A percentile compares a stretch with the other conserved stretches of the same genome.
phyloP scores from a whole-genome alignment of 2,113 vertebrate species.

The Corvus moneduloides region DNA sequence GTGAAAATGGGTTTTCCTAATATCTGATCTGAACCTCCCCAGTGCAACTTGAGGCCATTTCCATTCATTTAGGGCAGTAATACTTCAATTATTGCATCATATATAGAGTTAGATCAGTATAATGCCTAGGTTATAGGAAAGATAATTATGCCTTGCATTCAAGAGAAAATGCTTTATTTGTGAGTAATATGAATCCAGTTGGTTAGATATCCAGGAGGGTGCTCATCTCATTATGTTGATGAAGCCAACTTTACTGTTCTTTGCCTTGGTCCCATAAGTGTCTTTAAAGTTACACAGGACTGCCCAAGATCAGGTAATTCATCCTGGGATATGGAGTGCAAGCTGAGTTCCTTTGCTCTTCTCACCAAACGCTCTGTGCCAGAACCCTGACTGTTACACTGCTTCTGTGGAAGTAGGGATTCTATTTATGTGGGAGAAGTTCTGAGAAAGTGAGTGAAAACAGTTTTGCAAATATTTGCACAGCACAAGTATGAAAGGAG shows the following conservation, averaged over 20 bases:
- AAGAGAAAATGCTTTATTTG: not conserved
- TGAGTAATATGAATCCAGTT: not conserved
- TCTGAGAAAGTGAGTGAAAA: constrained; percentile 22
- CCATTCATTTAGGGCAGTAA: not conserved
- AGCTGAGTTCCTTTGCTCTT: not conserved
- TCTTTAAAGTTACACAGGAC: not conserved
- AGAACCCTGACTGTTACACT: not conserved
- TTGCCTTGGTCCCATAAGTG: fast-evolving
- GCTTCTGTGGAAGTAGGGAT: not conserved
- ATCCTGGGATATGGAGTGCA: not conserved
- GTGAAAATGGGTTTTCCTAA: not conserved
- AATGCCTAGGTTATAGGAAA: not conserved
- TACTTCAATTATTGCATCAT: not conserved
- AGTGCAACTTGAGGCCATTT: too few species aligned
- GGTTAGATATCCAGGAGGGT: not conserved
- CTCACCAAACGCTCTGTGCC: not conserved
- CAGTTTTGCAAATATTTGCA: constrained; percentile 12
- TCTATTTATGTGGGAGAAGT: not conserved
- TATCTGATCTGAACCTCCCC: not conserved
- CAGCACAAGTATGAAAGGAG: not conserved
- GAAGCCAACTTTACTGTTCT: not conserved
- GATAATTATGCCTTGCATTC: not conserved
- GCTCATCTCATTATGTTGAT: not conserved
- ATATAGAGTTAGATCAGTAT: not conserved
- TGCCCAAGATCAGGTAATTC: not conserved